Conservation (phyloP, 2,888 invertebrate species). For the Lottia scabra region DNA sequence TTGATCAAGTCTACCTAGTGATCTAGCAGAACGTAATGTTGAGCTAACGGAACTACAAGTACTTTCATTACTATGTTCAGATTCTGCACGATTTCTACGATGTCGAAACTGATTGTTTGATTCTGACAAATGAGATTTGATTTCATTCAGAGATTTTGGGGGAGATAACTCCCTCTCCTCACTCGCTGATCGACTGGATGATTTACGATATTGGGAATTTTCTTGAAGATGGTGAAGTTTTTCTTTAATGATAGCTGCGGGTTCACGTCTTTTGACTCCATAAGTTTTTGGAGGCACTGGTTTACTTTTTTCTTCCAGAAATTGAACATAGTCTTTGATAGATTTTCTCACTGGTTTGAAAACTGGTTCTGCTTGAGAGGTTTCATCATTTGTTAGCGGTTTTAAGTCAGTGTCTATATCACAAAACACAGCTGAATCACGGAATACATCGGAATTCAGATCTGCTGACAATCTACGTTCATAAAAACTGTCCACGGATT, state of each 20-base stretch:
- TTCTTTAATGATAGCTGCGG: constrained; percentile 53
- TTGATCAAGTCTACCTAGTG: constrained; percentile 46
- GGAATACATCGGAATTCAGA: constrained; percentile 75
- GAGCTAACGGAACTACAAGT: background rate
- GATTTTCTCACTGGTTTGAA: constrained; percentile 36
- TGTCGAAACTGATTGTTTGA: constrained; percentile 28
- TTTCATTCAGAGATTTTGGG: constrained; percentile 19
- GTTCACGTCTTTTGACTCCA: constrained; percentile 49
- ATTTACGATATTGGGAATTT: constrained; percentile 31
- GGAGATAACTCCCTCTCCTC: constrained; percentile 41
- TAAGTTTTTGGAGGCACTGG: constrained; percentile 32
- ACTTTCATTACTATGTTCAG: constrained; percentile 11
- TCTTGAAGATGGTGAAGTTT: constrained; percentile 51
- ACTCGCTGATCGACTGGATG: constrained; percentile 38
- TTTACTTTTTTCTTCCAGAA: constrained; percentile 50
- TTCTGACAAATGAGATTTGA: constrained; percentile 17
- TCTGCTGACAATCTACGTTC: constrained; percentile 68
- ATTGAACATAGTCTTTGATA: constrained; percentile 54
- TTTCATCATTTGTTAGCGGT: background rate
- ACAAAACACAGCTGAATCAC: constrained; percentile 87
- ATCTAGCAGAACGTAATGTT: constrained; percentile 34
- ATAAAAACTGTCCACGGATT: constrained; percentile 49
- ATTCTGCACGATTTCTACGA: constrained; percentile 14
- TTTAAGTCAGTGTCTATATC: constrained; percentile 70
- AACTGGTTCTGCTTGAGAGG: constrained; percentile 6